These are phyloP conservation scores for Scytalopus superciliaris DNA, from an alignment of 2,113 vertebrate species.

Conservation along the genomic window DNA sequence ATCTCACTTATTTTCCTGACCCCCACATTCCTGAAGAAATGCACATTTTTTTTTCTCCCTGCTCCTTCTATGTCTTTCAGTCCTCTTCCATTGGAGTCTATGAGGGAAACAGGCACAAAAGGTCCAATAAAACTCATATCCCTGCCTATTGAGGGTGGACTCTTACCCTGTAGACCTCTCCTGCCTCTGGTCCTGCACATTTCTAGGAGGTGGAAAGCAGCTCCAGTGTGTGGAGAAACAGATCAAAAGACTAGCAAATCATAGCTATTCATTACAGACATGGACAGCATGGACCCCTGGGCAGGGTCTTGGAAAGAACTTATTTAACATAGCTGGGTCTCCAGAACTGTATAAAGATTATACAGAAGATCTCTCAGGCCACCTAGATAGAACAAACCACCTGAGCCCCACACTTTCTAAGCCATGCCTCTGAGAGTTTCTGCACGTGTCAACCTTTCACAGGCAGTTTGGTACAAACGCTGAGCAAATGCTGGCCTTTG, in stretches of 20 bases:
- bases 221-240: neutral
- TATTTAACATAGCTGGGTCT: neutral
- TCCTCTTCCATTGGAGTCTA: neutral
- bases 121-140: neutral
- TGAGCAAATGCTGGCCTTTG: constrained; percentile 32
- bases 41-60: neutral
- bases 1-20: neutral
- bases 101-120: neutral
- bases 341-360: neutral
- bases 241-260: neutral
- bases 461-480: neutral
- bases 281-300: neutral
- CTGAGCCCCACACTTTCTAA: neutral
- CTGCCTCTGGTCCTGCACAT: neutral
- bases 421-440: neutral
- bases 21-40: neutral
- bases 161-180: neutral
- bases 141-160: neutral
- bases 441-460: neutral
- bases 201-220: neutral
- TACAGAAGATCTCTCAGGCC: neutral
- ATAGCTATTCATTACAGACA: neutral
- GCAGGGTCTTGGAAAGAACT: neutral
- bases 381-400: neutral
- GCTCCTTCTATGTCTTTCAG: neutral